A percentile compares a stretch with the other conserved stretches of the same genome.
These are phyloP conservation scores for Sciaenops ocellatus DNA, from an alignment of 2,797 vertebrate genomes.

Conservation along the genomic window DNA sequence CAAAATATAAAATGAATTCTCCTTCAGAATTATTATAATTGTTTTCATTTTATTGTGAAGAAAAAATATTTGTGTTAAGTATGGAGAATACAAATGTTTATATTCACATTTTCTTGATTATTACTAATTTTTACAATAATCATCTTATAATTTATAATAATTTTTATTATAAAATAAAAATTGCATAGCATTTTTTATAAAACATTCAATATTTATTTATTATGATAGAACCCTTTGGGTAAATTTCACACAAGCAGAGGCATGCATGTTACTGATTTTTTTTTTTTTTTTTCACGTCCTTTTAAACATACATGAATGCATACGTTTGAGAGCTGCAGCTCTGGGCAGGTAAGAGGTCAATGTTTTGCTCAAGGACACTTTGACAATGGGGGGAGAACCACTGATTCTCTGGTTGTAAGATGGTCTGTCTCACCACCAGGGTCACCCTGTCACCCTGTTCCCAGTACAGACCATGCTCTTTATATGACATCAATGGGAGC, in stretches of 20 bases:
- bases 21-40: background rate
- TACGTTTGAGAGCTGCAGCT: background rate
- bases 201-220: slow-evolving; percentile 10
- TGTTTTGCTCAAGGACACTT: slow-evolving; percentile 45
- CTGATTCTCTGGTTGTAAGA: slow-evolving; percentile 22
- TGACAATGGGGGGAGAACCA: slow-evolving; percentile 3
- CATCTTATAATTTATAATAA: no score
- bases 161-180: no score
- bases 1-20: background rate
- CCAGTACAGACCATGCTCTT: slow-evolving; percentile 11
- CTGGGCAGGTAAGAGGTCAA: slow-evolving; percentile 9
- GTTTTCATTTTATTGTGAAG: background rate
- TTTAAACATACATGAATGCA: slow-evolving; percentile 12
- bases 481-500: slow-evolving; percentile 6
- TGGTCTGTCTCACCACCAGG: slow-evolving; percentile 24
- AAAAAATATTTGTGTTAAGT: background rate
- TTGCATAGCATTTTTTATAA: background rate
- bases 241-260: slow-evolving; percentile 1
- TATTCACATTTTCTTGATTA: background rate
- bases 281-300: background rate
- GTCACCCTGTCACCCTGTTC: slow-evolving; percentile 31
- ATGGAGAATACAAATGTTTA: background rate
- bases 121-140: background rate
- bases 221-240: background rate
- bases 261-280: background rate